These are phyloP conservation scores for Asobara japonica DNA, from an alignment of 1,140 invertebrate species.

Conservation along the genomic window DNA sequence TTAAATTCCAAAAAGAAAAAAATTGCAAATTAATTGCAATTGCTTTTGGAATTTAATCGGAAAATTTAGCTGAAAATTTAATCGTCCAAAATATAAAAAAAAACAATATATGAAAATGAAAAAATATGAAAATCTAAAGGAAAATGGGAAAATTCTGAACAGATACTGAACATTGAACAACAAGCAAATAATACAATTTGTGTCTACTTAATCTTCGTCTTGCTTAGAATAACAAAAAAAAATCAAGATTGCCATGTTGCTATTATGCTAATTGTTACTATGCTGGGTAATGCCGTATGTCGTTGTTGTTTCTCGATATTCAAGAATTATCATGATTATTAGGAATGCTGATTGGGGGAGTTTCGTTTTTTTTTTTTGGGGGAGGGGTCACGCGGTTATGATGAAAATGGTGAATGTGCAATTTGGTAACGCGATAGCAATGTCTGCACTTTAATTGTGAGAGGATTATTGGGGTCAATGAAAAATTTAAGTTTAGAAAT, in stretches of 20 bases:
- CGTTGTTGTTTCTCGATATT: conserved; percentile 65
- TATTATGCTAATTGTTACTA: conserved; percentile 46
- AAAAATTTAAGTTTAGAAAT: no score
- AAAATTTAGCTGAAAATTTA: not conserved
- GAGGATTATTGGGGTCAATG: no score
- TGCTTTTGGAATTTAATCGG: not conserved
- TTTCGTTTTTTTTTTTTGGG: no score
- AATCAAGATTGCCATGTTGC: conserved; percentile 35
- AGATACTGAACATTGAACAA: not conserved
- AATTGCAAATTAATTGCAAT: not conserved
- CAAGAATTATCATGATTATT: conserved; percentile 36
- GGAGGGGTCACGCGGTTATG: not conserved
- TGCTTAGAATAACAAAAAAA: conserved; percentile 20
- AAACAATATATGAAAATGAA: not conserved
- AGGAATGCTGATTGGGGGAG: not conserved
- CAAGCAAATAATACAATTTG: conserved; percentile 13
- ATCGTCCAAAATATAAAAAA: not conserved
- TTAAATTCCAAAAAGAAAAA: not conserved
- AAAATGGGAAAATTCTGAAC: conserved; percentile 13
- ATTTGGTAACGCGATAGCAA: not conserved
- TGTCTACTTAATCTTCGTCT: conserved; percentile 38
- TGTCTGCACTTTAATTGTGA: conserved; percentile 10
- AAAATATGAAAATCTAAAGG: not conserved
- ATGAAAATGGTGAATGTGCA: not conserved
- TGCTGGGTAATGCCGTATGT: conserved; percentile 64